phyloP scores from a whole-genome alignment of 2,888 invertebrate species.

The Ellobium chinense region DNA sequence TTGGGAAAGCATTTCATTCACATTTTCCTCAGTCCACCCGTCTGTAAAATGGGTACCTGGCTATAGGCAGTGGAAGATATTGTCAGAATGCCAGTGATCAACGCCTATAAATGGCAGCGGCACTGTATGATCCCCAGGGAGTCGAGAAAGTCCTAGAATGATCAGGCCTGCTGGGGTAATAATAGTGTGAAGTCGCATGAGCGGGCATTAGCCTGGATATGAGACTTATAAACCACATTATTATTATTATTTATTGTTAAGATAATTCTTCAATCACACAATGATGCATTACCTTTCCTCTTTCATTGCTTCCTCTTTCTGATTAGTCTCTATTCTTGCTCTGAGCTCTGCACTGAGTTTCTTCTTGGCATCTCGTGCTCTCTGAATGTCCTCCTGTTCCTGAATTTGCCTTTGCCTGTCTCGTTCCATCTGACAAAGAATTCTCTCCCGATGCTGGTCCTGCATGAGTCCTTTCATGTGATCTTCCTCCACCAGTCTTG shows the following conservation, averaged over 20 bases:
- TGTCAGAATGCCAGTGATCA: no score
- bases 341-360: slow-evolving; percentile 52
- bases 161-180: no score
- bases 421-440: slow-evolving; percentile 63
- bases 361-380: slow-evolving; percentile 67
- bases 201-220: no score
- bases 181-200: no score
- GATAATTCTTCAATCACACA: background rate
- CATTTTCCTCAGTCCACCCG: no score
- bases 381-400: slow-evolving; percentile 62
- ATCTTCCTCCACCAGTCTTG: slow-evolving; percentile 58
- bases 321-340: slow-evolving; percentile 61
- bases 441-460: slow-evolving; percentile 66
- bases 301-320: slow-evolving; percentile 56
- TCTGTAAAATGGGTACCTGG: no score
- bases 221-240: no score
- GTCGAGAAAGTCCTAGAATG: no score
- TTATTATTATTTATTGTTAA: background rate
- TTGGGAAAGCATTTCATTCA: no score
- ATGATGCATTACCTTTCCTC: slow-evolving; percentile 59
- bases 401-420: slow-evolving; percentile 63
- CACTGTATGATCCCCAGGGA: no score
- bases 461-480: slow-evolving; percentile 65
- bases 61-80: no score
- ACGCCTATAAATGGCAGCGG: no score